These are phyloP conservation scores for Sebastes trivittatus DNA, from an alignment of 2,797 vertebrate genomes.

Conservation along the genomic window DNA sequence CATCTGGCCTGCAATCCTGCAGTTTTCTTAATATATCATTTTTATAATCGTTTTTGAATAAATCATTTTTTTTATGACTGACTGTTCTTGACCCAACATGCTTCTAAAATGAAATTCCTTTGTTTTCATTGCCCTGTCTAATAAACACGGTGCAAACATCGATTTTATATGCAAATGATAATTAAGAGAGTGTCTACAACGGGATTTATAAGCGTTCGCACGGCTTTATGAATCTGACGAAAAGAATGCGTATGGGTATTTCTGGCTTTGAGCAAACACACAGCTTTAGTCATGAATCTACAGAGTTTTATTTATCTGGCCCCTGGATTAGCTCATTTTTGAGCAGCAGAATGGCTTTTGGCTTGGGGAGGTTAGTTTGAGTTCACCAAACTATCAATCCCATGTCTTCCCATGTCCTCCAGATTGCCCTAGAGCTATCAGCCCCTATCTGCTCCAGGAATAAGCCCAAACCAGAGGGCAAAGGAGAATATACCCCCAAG, in stretches of 20 bases:
- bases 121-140: background rate
- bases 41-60: background rate
- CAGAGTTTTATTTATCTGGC: background rate
- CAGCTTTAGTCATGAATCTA: background rate
- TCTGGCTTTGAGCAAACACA: background rate
- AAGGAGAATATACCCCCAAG: background rate
- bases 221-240: background rate
- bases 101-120: background rate
- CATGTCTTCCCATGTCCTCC: background rate
- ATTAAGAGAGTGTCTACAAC: background rate
- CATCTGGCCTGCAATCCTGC: background rate
- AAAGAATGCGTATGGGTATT: background rate
- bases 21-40: background rate
- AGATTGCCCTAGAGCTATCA: background rate
- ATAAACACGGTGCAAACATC: background rate
- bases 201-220: background rate
- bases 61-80: background rate
- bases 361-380: background rate
- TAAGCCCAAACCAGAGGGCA: background rate
- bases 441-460: background rate
- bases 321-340: background rate
- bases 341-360: background rate
- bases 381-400: background rate
- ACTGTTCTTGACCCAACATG: background rate
- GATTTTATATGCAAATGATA: background rate